phyloP scores from a whole-genome alignment of 2,888 invertebrate species.

The Meloe dianella region DNA sequence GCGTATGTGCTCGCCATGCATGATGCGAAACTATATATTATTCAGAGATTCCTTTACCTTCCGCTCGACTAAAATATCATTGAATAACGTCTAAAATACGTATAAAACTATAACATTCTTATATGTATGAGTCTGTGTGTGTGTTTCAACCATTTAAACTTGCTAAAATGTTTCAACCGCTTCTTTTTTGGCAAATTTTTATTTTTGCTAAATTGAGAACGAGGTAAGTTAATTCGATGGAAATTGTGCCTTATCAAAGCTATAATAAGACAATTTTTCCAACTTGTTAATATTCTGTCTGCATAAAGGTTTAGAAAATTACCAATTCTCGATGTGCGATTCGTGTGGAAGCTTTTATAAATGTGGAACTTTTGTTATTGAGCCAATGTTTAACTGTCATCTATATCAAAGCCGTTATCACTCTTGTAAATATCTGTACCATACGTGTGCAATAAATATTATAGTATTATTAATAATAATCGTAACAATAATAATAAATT shows the following conservation, averaged over 20 bases:
- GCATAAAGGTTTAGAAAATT: too few relatives aligned
- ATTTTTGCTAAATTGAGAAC: too few relatives aligned
- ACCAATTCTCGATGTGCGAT: too few relatives aligned
- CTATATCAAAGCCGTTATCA: constrained; percentile 25
- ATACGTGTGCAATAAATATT: neutral
- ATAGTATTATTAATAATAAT: constrained; percentile 16
- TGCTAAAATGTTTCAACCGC: constrained; percentile 4
- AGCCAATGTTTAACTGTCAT: constrained; percentile 21
- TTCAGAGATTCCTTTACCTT: constrained; percentile 50
- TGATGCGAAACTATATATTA: constrained; percentile 51
- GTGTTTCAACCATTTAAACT: neutral
- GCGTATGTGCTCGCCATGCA: constrained; percentile 49
- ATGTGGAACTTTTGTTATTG: constrained; percentile 36
- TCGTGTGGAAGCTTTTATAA: constrained; percentile 41
- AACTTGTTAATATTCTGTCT: too few relatives aligned
- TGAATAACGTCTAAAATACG: constrained; percentile 38
- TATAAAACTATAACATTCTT: constrained; percentile 12
- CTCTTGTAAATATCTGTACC: constrained; percentile 19
- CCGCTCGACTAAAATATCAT: constrained; percentile 44
- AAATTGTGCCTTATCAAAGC: too few relatives aligned
- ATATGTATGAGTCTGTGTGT: too few relatives aligned
- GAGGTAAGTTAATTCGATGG: too few relatives aligned
- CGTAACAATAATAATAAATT: constrained; percentile 39
- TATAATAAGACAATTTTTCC: too few relatives aligned
- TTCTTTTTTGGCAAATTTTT: too few relatives aligned